A percentile compares a stretch with the other conserved stretches of the same genome.
Conservation (phyloP, 2,888 invertebrate species). For the Ophion costatus region DNA sequence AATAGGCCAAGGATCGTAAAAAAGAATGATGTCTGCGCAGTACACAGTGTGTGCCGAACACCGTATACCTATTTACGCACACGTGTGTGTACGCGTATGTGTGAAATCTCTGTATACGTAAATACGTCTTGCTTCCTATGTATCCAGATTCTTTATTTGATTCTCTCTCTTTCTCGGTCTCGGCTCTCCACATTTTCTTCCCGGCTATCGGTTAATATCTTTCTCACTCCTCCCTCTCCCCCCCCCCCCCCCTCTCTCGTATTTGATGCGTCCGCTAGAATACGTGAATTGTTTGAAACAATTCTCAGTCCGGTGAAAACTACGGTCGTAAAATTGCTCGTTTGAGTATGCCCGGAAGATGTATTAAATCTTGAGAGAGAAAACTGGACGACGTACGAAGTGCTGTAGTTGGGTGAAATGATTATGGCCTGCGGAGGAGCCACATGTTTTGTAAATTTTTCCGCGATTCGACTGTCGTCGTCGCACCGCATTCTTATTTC, state of each 20-base stretch:
- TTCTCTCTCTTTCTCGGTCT: background rate
- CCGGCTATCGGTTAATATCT: slow-evolving; percentile 39
- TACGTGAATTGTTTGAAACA: slow-evolving; percentile 42
- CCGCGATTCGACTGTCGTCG: background rate
- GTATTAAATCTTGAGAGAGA: slow-evolving; percentile 42
- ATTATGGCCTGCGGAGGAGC: slow-evolving; percentile 34
- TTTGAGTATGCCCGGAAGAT: slow-evolving; percentile 52
- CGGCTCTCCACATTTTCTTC: slow-evolving; percentile 11
- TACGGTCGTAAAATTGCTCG: slow-evolving; percentile 56
- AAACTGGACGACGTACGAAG: slow-evolving; percentile 27
- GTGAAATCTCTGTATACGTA: no score
- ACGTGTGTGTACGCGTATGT: background rate
- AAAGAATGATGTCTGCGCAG: slow-evolving; percentile 78
- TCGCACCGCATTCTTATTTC: background rate
- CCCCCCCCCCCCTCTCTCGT: background rate
- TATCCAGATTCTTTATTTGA: background rate
- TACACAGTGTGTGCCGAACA: slow-evolving; percentile 60
- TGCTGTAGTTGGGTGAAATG: slow-evolving; percentile 37
- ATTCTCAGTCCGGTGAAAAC: slow-evolving; percentile 51
- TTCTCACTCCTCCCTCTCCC: slow-evolving; percentile 29
- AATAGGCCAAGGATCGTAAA: slow-evolving; percentile 80
- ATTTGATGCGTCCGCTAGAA: slow-evolving; percentile 26
- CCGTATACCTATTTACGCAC: slow-evolving; percentile 34
- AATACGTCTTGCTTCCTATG: background rate
- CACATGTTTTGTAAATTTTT: slow-evolving; percentile 63